Base-by-base conservation (phyloP, 2,888 invertebrate species). In the Leptinotarsa peninsularis region DNA sequence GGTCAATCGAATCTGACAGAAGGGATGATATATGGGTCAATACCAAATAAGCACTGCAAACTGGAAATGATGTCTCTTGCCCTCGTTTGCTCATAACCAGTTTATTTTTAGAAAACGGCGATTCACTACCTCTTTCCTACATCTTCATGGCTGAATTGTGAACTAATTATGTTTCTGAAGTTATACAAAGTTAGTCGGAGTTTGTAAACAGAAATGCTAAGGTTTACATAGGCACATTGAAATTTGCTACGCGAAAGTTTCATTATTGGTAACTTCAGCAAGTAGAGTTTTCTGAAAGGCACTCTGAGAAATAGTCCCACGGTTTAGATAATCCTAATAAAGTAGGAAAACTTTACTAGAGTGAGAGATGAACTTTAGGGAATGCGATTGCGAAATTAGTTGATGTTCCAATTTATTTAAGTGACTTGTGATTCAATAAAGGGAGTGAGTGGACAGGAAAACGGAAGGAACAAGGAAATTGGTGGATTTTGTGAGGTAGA, bases 21-120 rank as follows among this genome's bases (percentile, higher is more conserved):
- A 17, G 50, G 50, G 50, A 18, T 50, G 50, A 67, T 50, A 67
- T 49, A 67, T 67, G 27, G 67, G 52, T 67, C 67, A 50, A 67
- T 67, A 21, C 50, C 67, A 50, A 67, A 52, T 52, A 50, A 50
- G 52, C 50, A 27, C 27, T 67, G 23, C 50, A 52, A 23, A 50
- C 27, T 43, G 43, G 43, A 21, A 18, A n/a, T 67, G 18, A 49
- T 49, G 13, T 14, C 18, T 67, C 15, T 50, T 21, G 13, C 18
- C 49, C 49, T 18, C 50, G 67, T n/a, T 67, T 43, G 17, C 21
- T 67, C 49, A 67, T 17, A 67, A 43, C 67, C 21, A 18, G 67
- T 21, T 18, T 67, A 67, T 67, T 67, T 67, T 49, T 49, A 67
- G 67, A 18, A 67, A 67, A 49, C 49, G 23, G 5, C 49, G 49